These are phyloP conservation scores for Arremon brunneinucha DNA, from an alignment of 2,797 vertebrate species.

Conservation along the genomic window DNA sequence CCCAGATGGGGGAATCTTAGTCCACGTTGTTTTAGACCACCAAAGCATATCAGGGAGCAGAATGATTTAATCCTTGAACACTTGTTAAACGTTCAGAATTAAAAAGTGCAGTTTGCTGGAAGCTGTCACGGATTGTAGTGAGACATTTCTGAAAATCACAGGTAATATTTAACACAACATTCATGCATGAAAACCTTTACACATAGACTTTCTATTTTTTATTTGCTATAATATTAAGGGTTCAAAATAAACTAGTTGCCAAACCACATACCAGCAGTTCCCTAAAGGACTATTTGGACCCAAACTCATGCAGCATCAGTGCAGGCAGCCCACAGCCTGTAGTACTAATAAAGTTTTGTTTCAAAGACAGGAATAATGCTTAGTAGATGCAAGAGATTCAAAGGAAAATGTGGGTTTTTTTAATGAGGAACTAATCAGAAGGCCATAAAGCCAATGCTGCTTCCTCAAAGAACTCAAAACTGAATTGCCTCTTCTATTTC, in stretches of 20 bases:
- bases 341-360: background rate
- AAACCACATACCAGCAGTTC: background rate
- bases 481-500: background rate
- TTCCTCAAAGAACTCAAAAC: background rate
- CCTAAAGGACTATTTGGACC: background rate
- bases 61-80: conserved; percentile 39
- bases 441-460: background rate
- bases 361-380: background rate
- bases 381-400: background rate
- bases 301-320: background rate
- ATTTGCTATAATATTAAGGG: background rate
- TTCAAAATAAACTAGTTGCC: background rate
- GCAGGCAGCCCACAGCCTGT: background rate
- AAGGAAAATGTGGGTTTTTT: background rate
- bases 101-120: background rate
- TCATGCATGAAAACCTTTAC: background rate
- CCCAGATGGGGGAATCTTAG: conserved; percentile 45
- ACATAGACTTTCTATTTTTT: background rate
- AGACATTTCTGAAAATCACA: background rate
- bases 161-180: background rate
- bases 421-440: background rate
- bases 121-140: background rate
- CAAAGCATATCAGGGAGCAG: conserved; percentile 40
- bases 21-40: conserved; percentile 47
- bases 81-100: background rate